Evolutionary conservation across 2,113 vertebrate species (phyloP), one percentile per base, ranked within the genome.

Genomic region (Thunnus maccoyii): DNA sequence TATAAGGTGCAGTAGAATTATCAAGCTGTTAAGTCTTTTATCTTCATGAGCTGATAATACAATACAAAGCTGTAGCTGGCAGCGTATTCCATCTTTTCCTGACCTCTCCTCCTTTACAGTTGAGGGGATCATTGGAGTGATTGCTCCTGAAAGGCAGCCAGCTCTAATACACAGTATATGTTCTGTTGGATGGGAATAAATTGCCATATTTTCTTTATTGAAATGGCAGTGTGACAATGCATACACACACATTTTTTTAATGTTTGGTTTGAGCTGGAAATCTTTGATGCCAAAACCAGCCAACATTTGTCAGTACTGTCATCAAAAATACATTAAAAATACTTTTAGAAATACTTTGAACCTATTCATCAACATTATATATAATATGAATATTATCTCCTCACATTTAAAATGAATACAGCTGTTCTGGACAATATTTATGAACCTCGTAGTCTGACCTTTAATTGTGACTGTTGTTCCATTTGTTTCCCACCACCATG

Each of bases 361-460:
- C 17, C 20, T 25, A 47, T 14, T 51, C 20, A 27, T 48, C 48
- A 51, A 30, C 41, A 72, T 57, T 55, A 16, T 48, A 66, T 18
- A 56, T 4, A 63, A 52, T 52, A 41, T 25, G 4, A 84, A 55
- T 41, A 27, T 7, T 25, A 48, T n/a, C 17, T 8, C 17, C 22
- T 27, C 6, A 50, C 3, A 50, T 65, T 76, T 48, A 44, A 83
- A 83, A 69, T 25, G 16, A 69, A 67, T 50, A 14, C 71, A 57
- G 72, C 41, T 50, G 41, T 0, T 64, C 67, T 20, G 27, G 32
- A 54, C 20, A 58, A 46, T 68, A 75, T 86, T 72, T 68, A 74
- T 41, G 47, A 91, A 57, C 41, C 41, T 86, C 15, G 22, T 32
- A 4, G 56, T 44, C 44, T 92, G 92, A 92, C 91, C 92, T 93